Conservation (phyloP, 1,140 invertebrate species). For the Pogonomyrmex californicus region DNA sequence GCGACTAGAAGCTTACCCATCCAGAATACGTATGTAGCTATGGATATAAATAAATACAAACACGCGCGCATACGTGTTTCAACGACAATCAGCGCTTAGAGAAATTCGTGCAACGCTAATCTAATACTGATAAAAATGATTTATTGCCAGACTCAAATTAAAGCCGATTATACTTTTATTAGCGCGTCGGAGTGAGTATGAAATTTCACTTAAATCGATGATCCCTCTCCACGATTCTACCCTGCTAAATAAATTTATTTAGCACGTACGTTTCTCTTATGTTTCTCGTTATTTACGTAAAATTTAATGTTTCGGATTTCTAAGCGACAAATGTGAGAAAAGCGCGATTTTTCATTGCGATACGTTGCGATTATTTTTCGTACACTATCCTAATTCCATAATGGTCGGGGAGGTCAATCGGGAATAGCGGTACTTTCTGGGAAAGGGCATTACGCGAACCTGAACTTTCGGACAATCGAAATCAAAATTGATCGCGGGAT, state of each 20-base stretch:
- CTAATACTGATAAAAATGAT: background rate
- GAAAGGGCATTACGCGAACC: conserved; percentile 30
- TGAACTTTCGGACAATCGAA: conserved; percentile 56
- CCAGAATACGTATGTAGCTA: conserved; percentile 63
- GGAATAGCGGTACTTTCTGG: conserved; percentile 19
- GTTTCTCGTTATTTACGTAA: background rate
- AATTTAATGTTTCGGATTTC: background rate
- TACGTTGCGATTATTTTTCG: conserved; percentile 25
- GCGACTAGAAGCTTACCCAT: conserved; percentile 58
- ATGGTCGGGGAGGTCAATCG: conserved; percentile 20
- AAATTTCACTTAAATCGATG: conserved; percentile 5
- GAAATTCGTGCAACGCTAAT: conserved; percentile 6
- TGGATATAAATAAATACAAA: conserved; percentile 65
- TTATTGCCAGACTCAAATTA: conserved; percentile 5
- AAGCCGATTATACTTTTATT: background rate
- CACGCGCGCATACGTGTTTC: background rate
- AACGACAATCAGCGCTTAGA: conserved; percentile 30
- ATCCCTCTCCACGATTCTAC: too few species aligned
- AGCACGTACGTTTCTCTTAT: background rate
- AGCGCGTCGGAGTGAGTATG: background rate
- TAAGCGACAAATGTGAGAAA: conserved; percentile 1
- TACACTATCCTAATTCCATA: background rate
- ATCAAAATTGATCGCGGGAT: conserved; percentile 62
- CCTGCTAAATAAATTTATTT: background rate
- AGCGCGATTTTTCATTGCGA: conserved; percentile 31